These are phyloP conservation scores for Euplagia quadripunctaria DNA, from an alignment of 2,888 invertebrate genomes.

Conservation along the genomic window DNA sequence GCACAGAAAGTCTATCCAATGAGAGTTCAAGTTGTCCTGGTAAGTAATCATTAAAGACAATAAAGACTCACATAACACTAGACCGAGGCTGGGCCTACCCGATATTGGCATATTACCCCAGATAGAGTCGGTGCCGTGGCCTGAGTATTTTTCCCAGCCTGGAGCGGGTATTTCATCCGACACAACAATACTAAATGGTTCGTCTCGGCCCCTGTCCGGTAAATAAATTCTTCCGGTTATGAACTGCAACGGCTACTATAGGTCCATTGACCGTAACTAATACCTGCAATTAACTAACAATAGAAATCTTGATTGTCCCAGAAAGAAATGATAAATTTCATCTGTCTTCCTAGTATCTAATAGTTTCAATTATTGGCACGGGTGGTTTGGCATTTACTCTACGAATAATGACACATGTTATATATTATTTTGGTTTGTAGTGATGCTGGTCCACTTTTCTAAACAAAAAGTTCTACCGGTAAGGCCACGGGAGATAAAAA, in stretches of 20 bases:
- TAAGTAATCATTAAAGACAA: no score
- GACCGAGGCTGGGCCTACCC: no score
- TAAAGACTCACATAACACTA: no score
- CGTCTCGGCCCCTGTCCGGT: no score
- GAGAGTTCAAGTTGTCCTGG: no score
- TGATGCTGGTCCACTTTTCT: conserved; percentile 40
- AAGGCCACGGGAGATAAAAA: not conserved
- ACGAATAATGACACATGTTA: conserved; percentile 9
- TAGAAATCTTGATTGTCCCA: conserved; percentile 5
- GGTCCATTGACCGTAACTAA: conserved; percentile 1
- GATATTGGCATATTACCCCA: no score
- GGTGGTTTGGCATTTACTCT: conserved; percentile 54
- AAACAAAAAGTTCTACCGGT: conserved; percentile 45
- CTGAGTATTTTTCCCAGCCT: no score
- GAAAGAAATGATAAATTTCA: conserved; percentile 29
- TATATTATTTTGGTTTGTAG: not conserved
- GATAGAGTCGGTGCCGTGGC: no score
- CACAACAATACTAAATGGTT: no score
- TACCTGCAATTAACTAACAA: conserved; percentile 4
- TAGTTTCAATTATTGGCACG: conserved; percentile 56
- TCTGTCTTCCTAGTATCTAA: conserved; percentile 22
- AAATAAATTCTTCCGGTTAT: no score
- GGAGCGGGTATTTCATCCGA: no score
- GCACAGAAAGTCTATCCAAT: no score
- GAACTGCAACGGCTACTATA: not conserved